A percentile compares a stretch with the other conserved stretches of the same genome.
These are phyloP conservation scores for Chaetodon auriga DNA, from an alignment of 2,113 vertebrate species.

Conservation along the genomic window DNA sequence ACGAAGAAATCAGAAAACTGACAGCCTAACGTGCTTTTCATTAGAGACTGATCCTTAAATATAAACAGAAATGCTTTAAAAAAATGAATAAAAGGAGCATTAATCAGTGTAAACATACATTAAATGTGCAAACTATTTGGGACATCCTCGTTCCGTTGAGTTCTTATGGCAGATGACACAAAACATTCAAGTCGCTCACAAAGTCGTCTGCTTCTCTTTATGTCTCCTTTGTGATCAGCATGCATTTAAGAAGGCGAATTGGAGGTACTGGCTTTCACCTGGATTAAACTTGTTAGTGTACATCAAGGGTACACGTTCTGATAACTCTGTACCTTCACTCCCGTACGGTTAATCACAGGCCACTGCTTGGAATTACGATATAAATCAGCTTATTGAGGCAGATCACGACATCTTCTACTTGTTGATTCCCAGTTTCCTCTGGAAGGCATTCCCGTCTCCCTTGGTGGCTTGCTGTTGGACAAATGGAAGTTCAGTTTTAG, in stretches of 20 bases:
- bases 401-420: slow-evolving; percentile 61
- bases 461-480: slow-evolving; percentile 89
- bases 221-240: background rate
- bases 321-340: background rate
- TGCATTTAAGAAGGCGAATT: background rate
- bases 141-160: background rate
- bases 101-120: background rate
- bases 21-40: background rate
- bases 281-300: background rate
- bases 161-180: background rate
- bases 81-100: slow-evolving; percentile 2
- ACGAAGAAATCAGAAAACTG: background rate
- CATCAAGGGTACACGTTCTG: background rate
- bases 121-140: background rate
- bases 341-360: slow-evolving; percentile 3
- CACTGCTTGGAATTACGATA: background rate
- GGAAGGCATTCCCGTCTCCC: slow-evolving; percentile 91
- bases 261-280: slow-evolving; percentile 1
- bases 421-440: slow-evolving; percentile 86
- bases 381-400: background rate
- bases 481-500: slow-evolving; percentile 20
- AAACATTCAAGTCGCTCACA: background rate
- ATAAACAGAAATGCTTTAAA: background rate
- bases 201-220: background rate
- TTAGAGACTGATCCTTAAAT: background rate